These are phyloP conservation scores for Poecile atricapillus DNA, from an alignment of 2,113 vertebrate species.

Conservation along the genomic window DNA sequence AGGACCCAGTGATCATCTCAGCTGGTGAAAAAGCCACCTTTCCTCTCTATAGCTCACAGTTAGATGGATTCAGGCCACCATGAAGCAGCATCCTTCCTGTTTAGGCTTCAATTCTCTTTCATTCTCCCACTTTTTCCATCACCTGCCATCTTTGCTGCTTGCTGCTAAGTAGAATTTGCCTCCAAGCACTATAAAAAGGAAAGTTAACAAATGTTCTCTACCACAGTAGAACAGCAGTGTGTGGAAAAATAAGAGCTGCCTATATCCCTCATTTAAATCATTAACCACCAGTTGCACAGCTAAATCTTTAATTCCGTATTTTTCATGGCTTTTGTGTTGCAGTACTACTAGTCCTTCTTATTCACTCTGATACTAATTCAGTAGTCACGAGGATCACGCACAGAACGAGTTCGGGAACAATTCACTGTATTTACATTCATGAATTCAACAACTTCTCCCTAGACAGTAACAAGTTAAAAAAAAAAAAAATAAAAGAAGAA, in stretches of 20 bases:
- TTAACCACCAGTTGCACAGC: neutral
- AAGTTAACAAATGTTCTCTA: neutral
- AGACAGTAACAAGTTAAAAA: neutral
- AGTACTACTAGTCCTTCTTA: neutral
- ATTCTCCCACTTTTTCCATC: slow-evolving; percentile 3
- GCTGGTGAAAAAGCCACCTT: neutral
- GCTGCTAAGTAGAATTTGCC: slow-evolving; percentile 8
- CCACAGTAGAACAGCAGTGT: neutral
- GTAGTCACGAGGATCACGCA: neutral
- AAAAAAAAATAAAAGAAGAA: neutral
- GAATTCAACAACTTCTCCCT: neutral
- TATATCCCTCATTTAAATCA: neutral
- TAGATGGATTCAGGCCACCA: neutral
- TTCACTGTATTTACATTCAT: neutral
- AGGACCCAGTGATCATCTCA: neutral
- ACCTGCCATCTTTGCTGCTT: neutral
- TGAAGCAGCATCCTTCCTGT: neutral
- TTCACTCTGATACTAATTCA: neutral
- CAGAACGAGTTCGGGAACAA: neutral
- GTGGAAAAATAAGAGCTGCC: neutral
- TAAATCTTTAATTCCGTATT: neutral
- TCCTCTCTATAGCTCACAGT: neutral
- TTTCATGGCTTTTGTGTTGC: neutral
- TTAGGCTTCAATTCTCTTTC: neutral
- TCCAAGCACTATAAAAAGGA: neutral